Conservation (phyloP, 2,113 vertebrate species). For the Clarias macrocephalus region DNA sequence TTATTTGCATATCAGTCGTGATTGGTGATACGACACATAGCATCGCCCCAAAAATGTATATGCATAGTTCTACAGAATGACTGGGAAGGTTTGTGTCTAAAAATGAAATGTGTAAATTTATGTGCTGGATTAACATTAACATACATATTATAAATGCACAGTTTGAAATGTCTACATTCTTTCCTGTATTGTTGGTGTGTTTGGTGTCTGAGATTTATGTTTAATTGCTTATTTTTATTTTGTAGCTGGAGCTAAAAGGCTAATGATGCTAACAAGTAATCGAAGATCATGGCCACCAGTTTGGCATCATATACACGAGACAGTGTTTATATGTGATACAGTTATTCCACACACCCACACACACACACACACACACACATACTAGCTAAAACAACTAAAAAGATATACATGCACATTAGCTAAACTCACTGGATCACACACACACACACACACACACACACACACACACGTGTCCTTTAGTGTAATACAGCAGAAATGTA, state of each 20-base stretch:
- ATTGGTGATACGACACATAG: not conserved
- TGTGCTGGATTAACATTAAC: not conserved
- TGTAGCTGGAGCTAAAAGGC: not conserved
- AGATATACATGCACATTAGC: not conserved
- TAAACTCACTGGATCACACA: not conserved
- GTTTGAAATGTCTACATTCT: not conserved
- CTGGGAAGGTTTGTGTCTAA: not conserved
- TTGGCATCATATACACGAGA: not conserved
- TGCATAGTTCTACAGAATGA: not conserved
- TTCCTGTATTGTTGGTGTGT: not conserved
- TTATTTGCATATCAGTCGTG: not conserved
- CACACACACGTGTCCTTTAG: not conserved
- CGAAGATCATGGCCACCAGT: not conserved
- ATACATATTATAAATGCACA: not conserved
- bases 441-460: not conserved
- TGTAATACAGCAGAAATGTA: not conserved
- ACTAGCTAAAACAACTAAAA: not conserved
- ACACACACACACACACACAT: conserved; percentile 4
- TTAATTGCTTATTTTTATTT: not conserved
- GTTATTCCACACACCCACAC: not conserved
- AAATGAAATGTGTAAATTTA: not conserved
- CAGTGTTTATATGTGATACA: not conserved
- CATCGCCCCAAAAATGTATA: not conserved
- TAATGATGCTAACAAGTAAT: not conserved
- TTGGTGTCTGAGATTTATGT: not conserved